Base-by-base conservation (phyloP, 1,140 invertebrate genomes). In the Panulirus ornatus region DNA sequence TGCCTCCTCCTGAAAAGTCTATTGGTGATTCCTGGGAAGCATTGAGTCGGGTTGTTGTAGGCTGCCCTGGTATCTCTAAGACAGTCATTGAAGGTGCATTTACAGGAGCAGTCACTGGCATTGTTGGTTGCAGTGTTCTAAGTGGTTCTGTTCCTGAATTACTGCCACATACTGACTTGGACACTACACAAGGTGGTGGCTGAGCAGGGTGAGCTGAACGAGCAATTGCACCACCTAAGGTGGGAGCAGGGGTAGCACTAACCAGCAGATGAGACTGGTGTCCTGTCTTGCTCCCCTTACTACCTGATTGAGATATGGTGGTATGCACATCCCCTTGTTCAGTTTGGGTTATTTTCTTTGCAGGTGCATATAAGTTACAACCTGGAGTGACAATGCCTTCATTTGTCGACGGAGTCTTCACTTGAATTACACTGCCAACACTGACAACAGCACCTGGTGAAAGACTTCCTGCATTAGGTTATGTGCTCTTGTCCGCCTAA, bases 241-340 rank as follows among this genome's bases (percentile, higher is more conserved):
- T 66, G n/a, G n/a, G 58, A 30, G n/a, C 58, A 9, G 58, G 58
- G 58, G 30, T 66, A 11, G 58, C n/a, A 66, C n/a, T 66, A 8
- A 66, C 58, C 58, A 66, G 58, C 3, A 66, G 58, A 66, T 66
- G 58, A 66, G 58, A 66, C 11, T 66, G 58, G 27, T 66, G 58
- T 30, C 58, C 58, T 66, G 58, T 6, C 58, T 66, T 66, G 58
- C n/a, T 66, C 22, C 16, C 58, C 6, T n/a, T 8, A 5, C 1
- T 30, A 6, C 58, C 22, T 22, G 54, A 19, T 14, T 14, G 3
- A 19, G 54, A 22, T 3, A 30, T 22, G 5, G 30, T 16, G 6
- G 0, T 66, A 1, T 9, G n/a, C 11, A 6, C 11, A 11, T 66
- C 58, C 30, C 58, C 22, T 11, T 66, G 58, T 27, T 30, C n/a